phyloP scores from a whole-genome alignment of 2,113 vertebrate genomes.

The Tor tambroides region DNA sequence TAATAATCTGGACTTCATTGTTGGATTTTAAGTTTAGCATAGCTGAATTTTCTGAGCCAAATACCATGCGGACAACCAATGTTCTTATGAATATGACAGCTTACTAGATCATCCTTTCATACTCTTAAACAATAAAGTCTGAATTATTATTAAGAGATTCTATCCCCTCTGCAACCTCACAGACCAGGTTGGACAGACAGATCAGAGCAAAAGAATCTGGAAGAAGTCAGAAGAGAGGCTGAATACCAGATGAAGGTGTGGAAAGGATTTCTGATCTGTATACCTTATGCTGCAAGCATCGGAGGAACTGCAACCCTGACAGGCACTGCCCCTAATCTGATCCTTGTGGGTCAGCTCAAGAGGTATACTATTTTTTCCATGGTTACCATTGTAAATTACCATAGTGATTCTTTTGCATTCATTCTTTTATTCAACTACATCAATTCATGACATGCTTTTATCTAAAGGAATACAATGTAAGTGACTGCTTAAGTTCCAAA shows the following conservation, averaged over 20 bases:
- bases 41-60: neutral
- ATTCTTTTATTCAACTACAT: conserved; percentile 3
- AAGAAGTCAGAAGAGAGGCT: conserved; percentile 80
- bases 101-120: neutral
- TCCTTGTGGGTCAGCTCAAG: conserved; percentile 93
- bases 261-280: conserved; percentile 97
- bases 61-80: neutral
- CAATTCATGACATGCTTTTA: neutral
- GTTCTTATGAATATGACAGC: neutral
- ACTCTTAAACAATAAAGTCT: neutral
- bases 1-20: neutral
- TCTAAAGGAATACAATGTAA: neutral
- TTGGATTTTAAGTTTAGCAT: too few species aligned
- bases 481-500: neutral
- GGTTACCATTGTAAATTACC: neutral
- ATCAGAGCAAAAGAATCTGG: conserved; percentile 69
- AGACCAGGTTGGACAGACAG: conserved; percentile 77
- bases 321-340: conserved; percentile 93
- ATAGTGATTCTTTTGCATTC: neutral
- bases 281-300: conserved; percentile 93
- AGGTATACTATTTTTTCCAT: conserved; percentile 71
- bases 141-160: neutral
- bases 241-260: conserved; percentile 87
- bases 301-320: conserved; percentile 95
- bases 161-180: conserved; percentile 30